Base-by-base conservation (phyloP, 1,140 invertebrate genomes). In the Uloborus diversus region DNA sequence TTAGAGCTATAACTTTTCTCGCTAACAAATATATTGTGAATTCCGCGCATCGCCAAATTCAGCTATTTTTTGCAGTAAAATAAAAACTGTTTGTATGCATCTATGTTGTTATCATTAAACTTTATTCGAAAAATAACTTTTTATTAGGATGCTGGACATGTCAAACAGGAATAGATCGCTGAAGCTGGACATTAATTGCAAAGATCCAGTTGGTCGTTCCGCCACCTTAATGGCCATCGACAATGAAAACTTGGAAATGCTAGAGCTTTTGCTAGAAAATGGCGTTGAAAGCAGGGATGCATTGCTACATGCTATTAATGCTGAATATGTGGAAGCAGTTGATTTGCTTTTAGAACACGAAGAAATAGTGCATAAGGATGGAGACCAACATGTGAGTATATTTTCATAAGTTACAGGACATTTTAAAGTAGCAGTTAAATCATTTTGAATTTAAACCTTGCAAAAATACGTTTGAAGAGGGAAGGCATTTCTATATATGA, bases 221-320 rank as follows among this genome's bases (percentile, higher is more conserved):
- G 95, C 95, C 0, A 90, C 97, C 7, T 90, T 97, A 64, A 97
- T 97, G 94, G 96, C 97, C 71, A 99, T 99, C 81, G 97, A 99
- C 88, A 99, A 98, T 88, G 97, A 99, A 89, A 99, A 99, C 88
- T 90, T 99, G 79, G 97, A 99, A 88, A 99, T 99, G 96, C 95
- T 99, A 13, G 96, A 98, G 84, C 88, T 98, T 69, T 89, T 99
- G 79, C 92, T 99, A 71, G 92, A 94, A 85, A 91, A 93, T 85
- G 91, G 84, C 83, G 92, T 94, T 37, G 92, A 96, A 86, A 97
- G 95, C 0, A 93, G 95, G 83, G 96, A 99, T 87, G 95, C 96
- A 0, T 90, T 99, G 13, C 89, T 99, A 65, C 96, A 99, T 85
- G 96, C 97, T 73, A 99, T 99, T 83, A 96, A 94, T 70, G 96